Percentiles rank a stretch among this genome's conserved stretches.
phyloP scores from a whole-genome alignment of 2,888 invertebrate species.

The Fabriciana adippe region DNA sequence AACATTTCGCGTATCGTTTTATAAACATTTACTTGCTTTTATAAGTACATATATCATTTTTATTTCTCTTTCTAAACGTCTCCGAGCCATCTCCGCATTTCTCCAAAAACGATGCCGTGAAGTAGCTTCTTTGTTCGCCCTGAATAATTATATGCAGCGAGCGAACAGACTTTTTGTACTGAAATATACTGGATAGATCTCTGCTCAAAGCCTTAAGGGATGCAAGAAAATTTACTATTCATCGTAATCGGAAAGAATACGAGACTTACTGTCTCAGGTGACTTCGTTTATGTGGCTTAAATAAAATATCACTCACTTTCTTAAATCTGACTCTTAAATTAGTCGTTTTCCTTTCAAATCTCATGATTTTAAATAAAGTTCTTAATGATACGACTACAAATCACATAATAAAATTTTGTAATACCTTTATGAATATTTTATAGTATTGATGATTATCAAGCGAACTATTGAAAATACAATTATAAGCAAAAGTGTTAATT shows the following conservation, averaged over 20 bases:
- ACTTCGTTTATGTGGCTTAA: constrained; percentile 1
- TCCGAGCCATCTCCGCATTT: constrained; percentile 26
- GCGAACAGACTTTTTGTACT: constrained; percentile 29
- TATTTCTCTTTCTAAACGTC: constrained; percentile 23
- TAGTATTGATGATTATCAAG: no score
- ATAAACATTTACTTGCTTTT: not conserved
- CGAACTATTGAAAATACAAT: no score
- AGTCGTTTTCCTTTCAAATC: no score
- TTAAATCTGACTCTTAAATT: not conserved
- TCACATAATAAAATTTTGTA: no score
- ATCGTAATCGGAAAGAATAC: constrained; percentile 8
- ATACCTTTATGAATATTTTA: no score
- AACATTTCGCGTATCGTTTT: not conserved
- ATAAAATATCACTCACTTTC: not conserved
- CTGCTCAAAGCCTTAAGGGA: constrained; percentile 22
- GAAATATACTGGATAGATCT: constrained; percentile 19
- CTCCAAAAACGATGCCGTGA: constrained; percentile 28
- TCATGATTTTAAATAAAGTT: no score
- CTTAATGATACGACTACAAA: no score
- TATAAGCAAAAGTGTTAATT: no score
- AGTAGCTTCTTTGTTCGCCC: constrained; percentile 34
- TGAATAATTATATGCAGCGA: constrained; percentile 35
- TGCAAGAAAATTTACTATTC: constrained; percentile 20
- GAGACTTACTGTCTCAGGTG: constrained; percentile 5
- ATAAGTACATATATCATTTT: constrained; percentile 8